phyloP scores from a whole-genome alignment of 2,888 invertebrate genomes.

The Epirrhoe alternata region DNA sequence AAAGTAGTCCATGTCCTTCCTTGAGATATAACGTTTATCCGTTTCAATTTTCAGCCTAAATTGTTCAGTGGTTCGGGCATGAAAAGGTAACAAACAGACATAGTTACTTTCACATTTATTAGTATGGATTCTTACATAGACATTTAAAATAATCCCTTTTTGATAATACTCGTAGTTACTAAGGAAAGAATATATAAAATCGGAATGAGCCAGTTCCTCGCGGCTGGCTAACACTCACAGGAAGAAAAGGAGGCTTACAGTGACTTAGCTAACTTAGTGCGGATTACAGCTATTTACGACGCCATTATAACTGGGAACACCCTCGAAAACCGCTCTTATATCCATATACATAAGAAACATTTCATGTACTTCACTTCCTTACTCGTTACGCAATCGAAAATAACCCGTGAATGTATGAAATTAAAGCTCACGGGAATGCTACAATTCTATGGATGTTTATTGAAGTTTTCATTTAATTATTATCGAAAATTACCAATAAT shows the following conservation, averaged over 20 bases:
- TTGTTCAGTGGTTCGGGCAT: no score
- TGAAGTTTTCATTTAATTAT: not conserved
- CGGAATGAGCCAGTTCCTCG: constrained; percentile 6
- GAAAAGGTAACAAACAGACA: no score
- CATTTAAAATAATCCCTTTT: not conserved
- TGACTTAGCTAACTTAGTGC: constrained; percentile 17
- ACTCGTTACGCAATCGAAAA: constrained; percentile 4
- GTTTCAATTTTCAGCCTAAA: no score
- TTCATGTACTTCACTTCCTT: not conserved
- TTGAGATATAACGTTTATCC: no score
- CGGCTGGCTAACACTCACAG: constrained; percentile 8
- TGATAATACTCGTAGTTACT: not conserved
- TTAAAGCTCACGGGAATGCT: not conserved
- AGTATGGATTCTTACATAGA: no score
- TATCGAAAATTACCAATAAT: not conserved
- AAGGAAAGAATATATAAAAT: not conserved
- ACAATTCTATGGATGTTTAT: not conserved
- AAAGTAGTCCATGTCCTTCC: no score
- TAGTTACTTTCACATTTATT: no score
- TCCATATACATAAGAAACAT: not conserved
- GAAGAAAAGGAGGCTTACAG: constrained; percentile 14
- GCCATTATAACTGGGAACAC: constrained; percentile 8
- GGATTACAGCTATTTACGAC: constrained; percentile 26
- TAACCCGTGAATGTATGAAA: not conserved
- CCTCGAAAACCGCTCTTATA: constrained; percentile 2